phyloP scores from a whole-genome alignment of 2,888 invertebrate species.

The Platycheirus rosarum region DNA sequence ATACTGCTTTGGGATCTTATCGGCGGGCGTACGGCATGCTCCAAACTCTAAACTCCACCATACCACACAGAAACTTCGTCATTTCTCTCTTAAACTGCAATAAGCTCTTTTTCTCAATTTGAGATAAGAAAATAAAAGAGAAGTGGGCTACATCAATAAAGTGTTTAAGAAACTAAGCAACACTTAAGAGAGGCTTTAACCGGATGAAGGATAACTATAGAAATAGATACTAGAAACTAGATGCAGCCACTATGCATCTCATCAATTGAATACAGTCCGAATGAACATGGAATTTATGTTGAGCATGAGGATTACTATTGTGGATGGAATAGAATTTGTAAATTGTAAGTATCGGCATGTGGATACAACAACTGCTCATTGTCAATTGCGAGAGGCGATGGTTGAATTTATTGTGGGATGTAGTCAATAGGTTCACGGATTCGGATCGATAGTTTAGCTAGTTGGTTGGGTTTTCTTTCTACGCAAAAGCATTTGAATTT shows the following conservation, averaged over 20 bases:
- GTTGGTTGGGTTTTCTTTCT: background rate
- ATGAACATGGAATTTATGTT: conserved; percentile 52
- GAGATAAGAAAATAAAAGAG: conserved; percentile 39
- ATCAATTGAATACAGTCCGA: background rate
- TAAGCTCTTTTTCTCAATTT: conserved; percentile 6
- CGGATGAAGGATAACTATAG: too few species aligned
- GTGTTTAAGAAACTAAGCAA: too few species aligned
- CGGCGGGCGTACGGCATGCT: conserved; percentile 29
- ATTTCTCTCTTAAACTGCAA: conserved; percentile 45
- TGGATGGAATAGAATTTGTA: conserved; percentile 43
- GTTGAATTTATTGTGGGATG: conserved; percentile 68
- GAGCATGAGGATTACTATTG: conserved; percentile 38
- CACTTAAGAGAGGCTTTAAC: too few species aligned
- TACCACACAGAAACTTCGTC: background rate
- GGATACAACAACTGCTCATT: conserved; percentile 53
- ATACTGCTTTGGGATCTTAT: conserved; percentile 52
- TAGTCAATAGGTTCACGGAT: conserved; percentile 65
- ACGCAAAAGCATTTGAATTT: conserved; percentile 63
- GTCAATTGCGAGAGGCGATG: conserved; percentile 54
- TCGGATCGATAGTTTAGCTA: conserved; percentile 6
- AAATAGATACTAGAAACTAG: too few species aligned
- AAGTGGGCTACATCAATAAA: conserved; percentile 47
- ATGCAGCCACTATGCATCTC: conserved; percentile 11
- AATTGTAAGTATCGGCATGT: conserved; percentile 57
- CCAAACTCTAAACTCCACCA: conserved; percentile 3